Base-by-base conservation (phyloP, 2,797 vertebrate species). In the Thamnophis elegans region DNA sequence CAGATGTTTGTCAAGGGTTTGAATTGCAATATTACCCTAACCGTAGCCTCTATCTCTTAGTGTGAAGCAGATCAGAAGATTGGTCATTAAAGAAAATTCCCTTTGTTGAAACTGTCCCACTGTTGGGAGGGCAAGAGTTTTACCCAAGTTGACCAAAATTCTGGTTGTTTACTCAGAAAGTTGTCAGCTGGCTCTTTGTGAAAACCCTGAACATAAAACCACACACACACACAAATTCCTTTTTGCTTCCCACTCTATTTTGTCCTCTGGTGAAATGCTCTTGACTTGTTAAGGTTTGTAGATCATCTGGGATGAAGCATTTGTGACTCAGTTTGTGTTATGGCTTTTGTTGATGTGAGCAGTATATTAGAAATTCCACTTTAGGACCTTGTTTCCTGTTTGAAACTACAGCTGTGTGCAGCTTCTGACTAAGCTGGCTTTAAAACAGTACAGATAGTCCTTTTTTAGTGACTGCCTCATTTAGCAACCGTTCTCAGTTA, bases 121-220 rank as follows among this genome's bases (percentile, higher is more conserved):
- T n/a, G 56, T 92, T 95, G 94, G 73, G 91, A 32, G 93, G 90
- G 97, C 95, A 95, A 94, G 95, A 95, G 95, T 94, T 97, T 94
- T 95, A 95, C 92, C 91, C 59, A 0, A 89, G 90, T 28, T 87
- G 0, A 90, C 91, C 13, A 1, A 94, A 94, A 93, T 62, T 59
- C 54, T 32, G 88, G 20, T 87, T 1, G 85, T 0, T 0, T 91
- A 95, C 92, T 87, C 94, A 97, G 96, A 95, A 97, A 97, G 92
- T 93, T 16, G 2, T 96, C 93, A 94, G 92, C 91, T 95, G 95
- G 94, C 91, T 96, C 85, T 87, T 95, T 87, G 68, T 92, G 95
- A 92, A 96, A 95, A 94, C 78, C 95, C 1, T 58, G 95, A 94
- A 85, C 0, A 0, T 47, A 78, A 96, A 95, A 91, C 93, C 87